Conservation (phyloP, 2,113 vertebrate genomes). For the Orycteropus afer region DNA sequence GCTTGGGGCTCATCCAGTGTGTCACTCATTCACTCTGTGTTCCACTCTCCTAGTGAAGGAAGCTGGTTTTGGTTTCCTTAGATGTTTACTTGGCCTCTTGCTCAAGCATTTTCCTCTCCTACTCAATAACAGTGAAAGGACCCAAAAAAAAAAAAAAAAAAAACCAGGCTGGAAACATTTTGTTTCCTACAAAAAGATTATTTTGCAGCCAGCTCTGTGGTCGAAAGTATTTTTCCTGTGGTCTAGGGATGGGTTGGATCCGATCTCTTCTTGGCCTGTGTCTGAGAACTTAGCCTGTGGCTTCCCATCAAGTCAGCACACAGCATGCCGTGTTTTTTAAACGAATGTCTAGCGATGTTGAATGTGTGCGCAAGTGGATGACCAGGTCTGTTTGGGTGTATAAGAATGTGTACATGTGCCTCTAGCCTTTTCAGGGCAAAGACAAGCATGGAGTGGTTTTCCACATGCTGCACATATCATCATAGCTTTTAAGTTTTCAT, state of each 20-base stretch:
- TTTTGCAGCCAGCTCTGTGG: constrained; percentile 81
- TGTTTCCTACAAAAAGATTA: constrained; percentile 80
- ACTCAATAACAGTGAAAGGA: constrained; percentile 76
- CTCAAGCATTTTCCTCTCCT: constrained; percentile 75
- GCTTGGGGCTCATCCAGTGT: not conserved
- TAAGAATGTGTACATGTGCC: constrained; percentile 2
- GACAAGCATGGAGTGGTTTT: constrained; percentile 60
- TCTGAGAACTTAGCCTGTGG: constrained; percentile 75
- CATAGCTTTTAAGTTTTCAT: constrained; percentile 70
- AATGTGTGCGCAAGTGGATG: not conserved
- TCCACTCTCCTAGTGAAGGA: constrained; percentile 51
- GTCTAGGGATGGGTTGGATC: constrained; percentile 78
- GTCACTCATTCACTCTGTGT: not conserved
- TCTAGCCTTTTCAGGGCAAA: constrained; percentile 20
- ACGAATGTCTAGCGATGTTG: constrained; percentile 39
- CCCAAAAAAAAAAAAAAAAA: constrained; percentile 40
- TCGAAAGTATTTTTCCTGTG: constrained; percentile 83
- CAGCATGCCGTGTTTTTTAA: constrained; percentile 57
- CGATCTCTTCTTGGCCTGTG: constrained; percentile 72
- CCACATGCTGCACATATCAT: constrained; percentile 73
- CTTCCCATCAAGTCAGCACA: constrained; percentile 74
- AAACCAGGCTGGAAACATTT: constrained; percentile 75
- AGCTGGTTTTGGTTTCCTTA: constrained; percentile 65
- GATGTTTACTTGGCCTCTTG: constrained; percentile 78
- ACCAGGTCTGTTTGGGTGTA: constrained; percentile 34